Percentiles rank a stretch among this genome's conserved stretches.
Evolutionary conservation across 2,888 invertebrate species (phyloP).

Genomic region (Epinotia bilunana): DNA sequence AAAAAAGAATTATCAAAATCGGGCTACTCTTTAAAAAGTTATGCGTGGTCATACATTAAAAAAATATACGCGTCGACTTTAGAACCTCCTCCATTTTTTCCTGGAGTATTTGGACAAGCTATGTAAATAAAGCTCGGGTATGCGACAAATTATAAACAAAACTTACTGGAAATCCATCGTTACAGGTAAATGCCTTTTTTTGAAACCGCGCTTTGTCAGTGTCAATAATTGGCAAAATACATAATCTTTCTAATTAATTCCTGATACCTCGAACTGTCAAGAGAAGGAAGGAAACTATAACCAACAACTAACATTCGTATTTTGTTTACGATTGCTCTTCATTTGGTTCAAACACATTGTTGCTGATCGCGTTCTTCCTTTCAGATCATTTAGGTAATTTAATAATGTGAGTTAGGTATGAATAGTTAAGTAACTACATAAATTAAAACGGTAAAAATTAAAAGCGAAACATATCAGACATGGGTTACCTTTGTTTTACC

Average conservation of each 20-base stretch:
- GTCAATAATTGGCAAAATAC: neutral
- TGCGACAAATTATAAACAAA: neutral
- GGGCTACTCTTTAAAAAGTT: too few relatives aligned
- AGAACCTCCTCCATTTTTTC: too few relatives aligned
- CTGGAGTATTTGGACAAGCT: too few relatives aligned
- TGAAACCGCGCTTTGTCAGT: neutral
- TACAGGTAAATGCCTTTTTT: neutral
- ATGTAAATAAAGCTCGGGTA: too few relatives aligned
- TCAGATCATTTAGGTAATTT: neutral
- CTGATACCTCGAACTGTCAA: neutral
- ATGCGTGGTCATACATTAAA: too few relatives aligned
- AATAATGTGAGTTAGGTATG: neutral
- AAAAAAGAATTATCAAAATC: too few relatives aligned
- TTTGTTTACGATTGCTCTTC: neutral
- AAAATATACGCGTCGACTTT: too few relatives aligned
- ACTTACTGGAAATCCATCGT: too few relatives aligned
- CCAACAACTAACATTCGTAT: neutral
- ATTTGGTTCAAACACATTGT: neutral
- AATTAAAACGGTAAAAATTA: too few relatives aligned
- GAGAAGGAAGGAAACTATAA: neutral
- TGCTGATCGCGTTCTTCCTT: neutral
- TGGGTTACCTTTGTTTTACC: too few relatives aligned
- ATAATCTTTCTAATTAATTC: neutral
- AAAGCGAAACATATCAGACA: too few relatives aligned
- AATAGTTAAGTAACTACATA: too few relatives aligned